These are phyloP conservation scores for Psilopogon haemacephalus DNA, from an alignment of 2,113 vertebrate genomes.

Conservation along the genomic window DNA sequence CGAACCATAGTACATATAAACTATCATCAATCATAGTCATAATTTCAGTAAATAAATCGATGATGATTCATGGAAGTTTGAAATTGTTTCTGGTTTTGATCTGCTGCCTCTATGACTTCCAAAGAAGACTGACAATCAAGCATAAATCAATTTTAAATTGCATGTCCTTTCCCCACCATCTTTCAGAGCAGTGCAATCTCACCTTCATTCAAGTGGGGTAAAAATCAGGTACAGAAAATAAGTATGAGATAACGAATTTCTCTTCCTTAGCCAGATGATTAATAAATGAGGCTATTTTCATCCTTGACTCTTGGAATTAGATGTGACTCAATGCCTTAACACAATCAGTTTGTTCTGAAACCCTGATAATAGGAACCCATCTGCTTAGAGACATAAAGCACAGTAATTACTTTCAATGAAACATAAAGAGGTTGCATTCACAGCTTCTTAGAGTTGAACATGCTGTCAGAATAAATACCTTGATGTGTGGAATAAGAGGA, in stretches of 20 bases:
- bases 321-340: conserved; percentile 59
- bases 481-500: not conserved
- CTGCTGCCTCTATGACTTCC: not conserved
- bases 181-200: conserved; percentile 13
- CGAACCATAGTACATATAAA: not conserved
- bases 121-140: not conserved
- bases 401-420: conserved; percentile 53
- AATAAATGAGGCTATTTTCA: conserved; percentile 64
- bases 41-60: not conserved
- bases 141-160: not conserved
- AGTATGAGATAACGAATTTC: conserved; percentile 52
- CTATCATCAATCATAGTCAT: not conserved
- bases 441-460: conserved; percentile 49
- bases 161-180: not conserved
- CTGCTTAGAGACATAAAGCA: conserved; percentile 63
- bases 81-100: not conserved
- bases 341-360: conserved; percentile 59
- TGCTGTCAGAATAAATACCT: conserved; percentile 13
- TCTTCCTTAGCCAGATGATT: conserved; percentile 55
- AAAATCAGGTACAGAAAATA: conserved; percentile 22
- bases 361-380: conserved; percentile 57
- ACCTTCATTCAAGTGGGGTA: not conserved
- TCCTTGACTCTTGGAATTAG: conserved; percentile 57
- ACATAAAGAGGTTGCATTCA: conserved; percentile 28
- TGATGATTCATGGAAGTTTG: not conserved